phyloP scores from a whole-genome alignment of 2,888 invertebrate genomes.

The Ormia ochracea region DNA sequence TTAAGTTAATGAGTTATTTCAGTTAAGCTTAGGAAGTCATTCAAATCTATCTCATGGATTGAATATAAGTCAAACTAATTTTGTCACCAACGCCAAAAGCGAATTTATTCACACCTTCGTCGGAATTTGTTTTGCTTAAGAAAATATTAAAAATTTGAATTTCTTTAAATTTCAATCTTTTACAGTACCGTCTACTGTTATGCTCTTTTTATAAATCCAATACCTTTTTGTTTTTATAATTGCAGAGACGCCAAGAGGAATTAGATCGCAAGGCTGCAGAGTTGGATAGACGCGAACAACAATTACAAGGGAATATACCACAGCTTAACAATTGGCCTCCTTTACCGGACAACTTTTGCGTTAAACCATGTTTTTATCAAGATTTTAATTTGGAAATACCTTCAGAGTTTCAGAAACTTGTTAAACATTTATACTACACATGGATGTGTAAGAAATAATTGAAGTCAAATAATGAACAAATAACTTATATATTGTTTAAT shows the following conservation, averaged over 20 bases:
- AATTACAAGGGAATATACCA: conserved; percentile 82
- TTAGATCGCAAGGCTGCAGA: conserved; percentile 94
- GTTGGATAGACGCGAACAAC: conserved; percentile 91
- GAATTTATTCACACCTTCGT: too few relatives aligned
- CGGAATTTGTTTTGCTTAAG: too few relatives aligned
- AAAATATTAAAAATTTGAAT: too few relatives aligned
- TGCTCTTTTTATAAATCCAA: too few relatives aligned
- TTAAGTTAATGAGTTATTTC: too few relatives aligned
- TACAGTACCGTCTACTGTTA: too few relatives aligned
- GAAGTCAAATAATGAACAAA: not conserved
- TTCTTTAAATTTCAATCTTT: too few relatives aligned
- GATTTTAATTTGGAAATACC: conserved; percentile 99
- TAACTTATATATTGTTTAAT: not conserved
- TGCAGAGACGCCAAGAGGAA: conserved; percentile 89
- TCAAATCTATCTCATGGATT: too few relatives aligned
- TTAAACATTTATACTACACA: conserved; percentile 94
- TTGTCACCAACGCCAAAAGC: too few relatives aligned
- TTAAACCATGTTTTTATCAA: conserved; percentile 99
- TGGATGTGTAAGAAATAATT: conserved; percentile 93
- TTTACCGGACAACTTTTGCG: conserved; percentile 91
- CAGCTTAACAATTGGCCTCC: conserved; percentile 99
- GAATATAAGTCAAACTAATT: too few relatives aligned
- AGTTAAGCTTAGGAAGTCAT: too few relatives aligned
- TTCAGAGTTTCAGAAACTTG: conserved; percentile 96
- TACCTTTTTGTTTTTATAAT: too few relatives aligned